A percentile compares a stretch with the other conserved stretches of the same genome.
phyloP scores from a whole-genome alignment of 2,888 invertebrate species.

The Cryptophagus acutangulus region DNA sequence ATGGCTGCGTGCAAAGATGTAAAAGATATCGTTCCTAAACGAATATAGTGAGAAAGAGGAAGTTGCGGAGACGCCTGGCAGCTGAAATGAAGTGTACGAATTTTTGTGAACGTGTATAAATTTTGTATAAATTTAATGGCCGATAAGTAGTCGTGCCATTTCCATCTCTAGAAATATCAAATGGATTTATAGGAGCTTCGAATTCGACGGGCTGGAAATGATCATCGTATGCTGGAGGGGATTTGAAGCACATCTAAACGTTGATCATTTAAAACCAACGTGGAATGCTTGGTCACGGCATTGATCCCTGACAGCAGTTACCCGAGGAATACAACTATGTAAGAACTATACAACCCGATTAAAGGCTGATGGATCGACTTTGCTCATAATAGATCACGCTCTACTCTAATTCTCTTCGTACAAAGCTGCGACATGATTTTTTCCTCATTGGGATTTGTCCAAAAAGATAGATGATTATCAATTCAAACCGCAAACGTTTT shows the following conservation, averaged over 20 bases:
- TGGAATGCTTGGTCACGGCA: conserved; percentile 39
- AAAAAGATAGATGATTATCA: too few relatives aligned
- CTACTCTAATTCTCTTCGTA: too few relatives aligned
- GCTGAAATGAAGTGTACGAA: background rate
- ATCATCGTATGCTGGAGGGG: conserved; percentile 36
- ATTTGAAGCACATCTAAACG: conserved; percentile 32
- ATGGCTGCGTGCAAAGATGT: conserved; percentile 6
- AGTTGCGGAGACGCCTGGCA: too few relatives aligned
- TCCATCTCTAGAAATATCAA: conserved; percentile 39
- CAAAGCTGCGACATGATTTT: too few relatives aligned
- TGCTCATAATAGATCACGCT: too few relatives aligned
- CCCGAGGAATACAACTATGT: conserved; percentile 1
- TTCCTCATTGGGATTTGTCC: too few relatives aligned
- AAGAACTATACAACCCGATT: conserved; percentile 2
- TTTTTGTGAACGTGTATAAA: conserved; percentile 13
- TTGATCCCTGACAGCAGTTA: conserved; percentile 29
- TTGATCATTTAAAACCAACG: conserved; percentile 40
- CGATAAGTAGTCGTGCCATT: conserved; percentile 42
- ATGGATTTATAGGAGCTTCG: conserved; percentile 39
- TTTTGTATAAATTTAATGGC: conserved; percentile 35
- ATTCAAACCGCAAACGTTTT: too few relatives aligned
- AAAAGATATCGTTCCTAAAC: too few relatives aligned
- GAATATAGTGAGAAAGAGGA: background rate
- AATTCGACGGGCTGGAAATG: conserved; percentile 40
- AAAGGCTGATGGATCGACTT: too few relatives aligned